Evolutionary conservation across 2,888 invertebrate species (phyloP).

Genomic region (Diaphora mendica): DNA sequence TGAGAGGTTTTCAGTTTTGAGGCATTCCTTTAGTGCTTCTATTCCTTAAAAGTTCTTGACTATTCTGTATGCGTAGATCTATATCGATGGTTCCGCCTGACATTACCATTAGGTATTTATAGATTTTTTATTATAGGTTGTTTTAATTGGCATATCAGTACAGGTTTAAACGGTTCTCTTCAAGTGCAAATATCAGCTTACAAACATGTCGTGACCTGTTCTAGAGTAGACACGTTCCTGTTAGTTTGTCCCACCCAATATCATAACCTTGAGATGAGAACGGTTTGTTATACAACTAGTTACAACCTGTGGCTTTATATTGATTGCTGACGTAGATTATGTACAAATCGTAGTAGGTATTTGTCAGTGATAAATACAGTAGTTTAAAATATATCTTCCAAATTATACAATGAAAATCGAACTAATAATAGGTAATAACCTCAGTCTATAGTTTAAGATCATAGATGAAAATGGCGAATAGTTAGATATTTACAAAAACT

Average conservation of each 20-base stretch:
- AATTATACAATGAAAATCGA: background rate
- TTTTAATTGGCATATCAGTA: background rate
- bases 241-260: constrained; percentile 45
- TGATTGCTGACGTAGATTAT: background rate
- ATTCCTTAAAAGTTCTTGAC: background rate
- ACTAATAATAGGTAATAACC: background rate
- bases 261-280: constrained; percentile 48
- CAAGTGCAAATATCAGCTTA: constrained; percentile 14
- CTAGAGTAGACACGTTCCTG: constrained; percentile 38
- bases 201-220: constrained; percentile 49
- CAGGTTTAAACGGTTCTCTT: constrained; percentile 3
- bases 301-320: constrained; percentile 20
- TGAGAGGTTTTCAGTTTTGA: too few species aligned
- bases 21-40: too few species aligned
- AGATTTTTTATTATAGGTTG: background rate
- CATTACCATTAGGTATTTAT: background rate
- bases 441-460: background rate
- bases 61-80: background rate
- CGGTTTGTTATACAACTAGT: constrained; percentile 27
- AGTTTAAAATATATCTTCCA: too few species aligned
- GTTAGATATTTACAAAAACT: too few species aligned
- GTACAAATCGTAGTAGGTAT: background rate
- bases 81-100: background rate
- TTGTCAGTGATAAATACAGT: background rate
- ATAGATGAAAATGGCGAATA: too few species aligned